Evolutionary conservation across 1,140 invertebrate genomes (phyloP).

Genomic region (Carcinoscorpius rotundicauda): DNA sequence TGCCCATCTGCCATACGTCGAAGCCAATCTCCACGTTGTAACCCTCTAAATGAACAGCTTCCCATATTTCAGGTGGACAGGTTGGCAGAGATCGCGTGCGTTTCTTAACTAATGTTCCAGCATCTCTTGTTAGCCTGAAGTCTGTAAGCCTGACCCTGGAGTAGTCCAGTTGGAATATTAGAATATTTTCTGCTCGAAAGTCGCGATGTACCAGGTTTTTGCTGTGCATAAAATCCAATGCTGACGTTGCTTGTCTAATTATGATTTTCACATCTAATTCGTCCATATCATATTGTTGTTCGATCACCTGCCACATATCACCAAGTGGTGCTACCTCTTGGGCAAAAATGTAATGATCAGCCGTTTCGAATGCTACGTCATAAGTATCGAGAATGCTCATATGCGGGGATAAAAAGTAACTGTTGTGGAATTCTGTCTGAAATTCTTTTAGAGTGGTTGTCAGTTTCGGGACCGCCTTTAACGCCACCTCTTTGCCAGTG

Average conservation of each 20-base stretch:
- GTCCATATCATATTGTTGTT: constrained; percentile 27
- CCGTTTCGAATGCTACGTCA: constrained; percentile 59
- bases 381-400: constrained; percentile 54
- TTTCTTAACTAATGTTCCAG: constrained; percentile 50
- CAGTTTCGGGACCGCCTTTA: constrained; percentile 35
- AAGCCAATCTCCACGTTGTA: constrained; percentile 60
- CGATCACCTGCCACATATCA: constrained; percentile 44
- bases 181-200: constrained; percentile 41
- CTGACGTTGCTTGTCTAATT: constrained; percentile 56
- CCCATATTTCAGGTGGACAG: constrained; percentile 74
- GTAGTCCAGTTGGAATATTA: constrained; percentile 28
- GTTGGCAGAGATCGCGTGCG: constrained; percentile 26
- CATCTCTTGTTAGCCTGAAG: constrained; percentile 69
- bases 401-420: constrained; percentile 43
- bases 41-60: constrained; percentile 68
- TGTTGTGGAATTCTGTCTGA: constrained; percentile 45
- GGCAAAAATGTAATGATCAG: constrained; percentile 36
- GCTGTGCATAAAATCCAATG: constrained; percentile 81
- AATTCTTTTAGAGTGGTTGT: constrained; percentile 38
- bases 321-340: constrained; percentile 82
- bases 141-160: constrained; percentile 80
- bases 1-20: constrained; percentile 90
- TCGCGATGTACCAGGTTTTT: constrained; percentile 84
- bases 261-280: constrained; percentile 36
- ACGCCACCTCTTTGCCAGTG: constrained; percentile 57